Evolutionary conservation across 2,113 vertebrate species (phyloP).

Genomic region (Regulus satrapa): DNA sequence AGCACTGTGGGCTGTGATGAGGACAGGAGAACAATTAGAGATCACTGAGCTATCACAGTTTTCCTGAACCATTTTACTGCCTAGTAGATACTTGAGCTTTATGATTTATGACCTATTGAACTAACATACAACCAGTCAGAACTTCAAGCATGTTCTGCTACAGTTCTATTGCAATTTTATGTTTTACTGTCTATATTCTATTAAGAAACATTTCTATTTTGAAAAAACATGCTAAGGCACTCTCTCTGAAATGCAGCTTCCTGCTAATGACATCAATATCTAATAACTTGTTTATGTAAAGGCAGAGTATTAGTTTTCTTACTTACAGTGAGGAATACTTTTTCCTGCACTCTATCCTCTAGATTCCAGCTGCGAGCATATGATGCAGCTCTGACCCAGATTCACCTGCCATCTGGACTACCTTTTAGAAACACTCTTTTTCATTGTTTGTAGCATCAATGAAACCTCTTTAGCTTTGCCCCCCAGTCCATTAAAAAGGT

Average conservation of each 20-base stretch:
- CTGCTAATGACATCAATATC: neutral
- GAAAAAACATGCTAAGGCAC: neutral
- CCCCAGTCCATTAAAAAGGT: neutral
- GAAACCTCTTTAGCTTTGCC: neutral
- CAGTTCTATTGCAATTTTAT: neutral
- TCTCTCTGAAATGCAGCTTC: neutral
- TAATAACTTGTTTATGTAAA: neutral
- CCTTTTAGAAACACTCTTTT: neutral
- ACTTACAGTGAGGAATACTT: neutral
- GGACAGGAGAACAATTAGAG: neutral
- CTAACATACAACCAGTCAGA: neutral
- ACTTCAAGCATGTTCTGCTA: neutral
- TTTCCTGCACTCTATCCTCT: neutral
- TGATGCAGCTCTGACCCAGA: slow-evolving; percentile 7
- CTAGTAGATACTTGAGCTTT: neutral
- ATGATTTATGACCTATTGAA: neutral
- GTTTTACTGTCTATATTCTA: neutral
- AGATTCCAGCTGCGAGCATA: neutral
- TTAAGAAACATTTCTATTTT: neutral
- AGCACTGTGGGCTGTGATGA: neutral
- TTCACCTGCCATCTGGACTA: slow-evolving; percentile 28
- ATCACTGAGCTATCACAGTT: neutral
- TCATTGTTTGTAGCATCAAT: neutral
- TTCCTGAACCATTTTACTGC: neutral
- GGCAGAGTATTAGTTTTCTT: neutral